Evolutionary conservation across 37 sponge, comb jelly and placozoan species (phyloP).

Genomic region (Bolinopsis microptera): DNA sequence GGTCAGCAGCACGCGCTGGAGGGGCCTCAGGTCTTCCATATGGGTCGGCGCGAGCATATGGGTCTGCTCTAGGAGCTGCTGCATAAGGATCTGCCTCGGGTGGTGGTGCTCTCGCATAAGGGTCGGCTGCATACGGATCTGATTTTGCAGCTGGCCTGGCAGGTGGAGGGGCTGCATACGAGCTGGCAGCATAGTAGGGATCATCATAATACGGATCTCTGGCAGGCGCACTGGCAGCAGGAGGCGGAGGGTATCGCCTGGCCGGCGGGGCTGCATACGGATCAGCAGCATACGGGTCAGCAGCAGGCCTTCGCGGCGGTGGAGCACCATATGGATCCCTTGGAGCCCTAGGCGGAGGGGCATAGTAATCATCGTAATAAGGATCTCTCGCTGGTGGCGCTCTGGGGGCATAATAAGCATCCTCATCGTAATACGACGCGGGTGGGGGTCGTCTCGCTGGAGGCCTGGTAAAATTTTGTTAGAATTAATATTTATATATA

Average conservation of each 20-base stretch:
- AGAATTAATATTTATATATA: background rate
- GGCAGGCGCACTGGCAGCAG: background rate
- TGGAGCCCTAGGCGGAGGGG: background rate
- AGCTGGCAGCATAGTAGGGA: background rate
- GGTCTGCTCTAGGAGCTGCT: background rate
- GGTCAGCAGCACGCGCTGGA: background rate
- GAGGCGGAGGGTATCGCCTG: slow-evolving; percentile 22
- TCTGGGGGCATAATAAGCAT: slow-evolving; percentile 18
- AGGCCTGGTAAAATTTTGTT: background rate
- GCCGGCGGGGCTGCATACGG: slow-evolving; percentile 38
- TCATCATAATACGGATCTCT: slow-evolving; percentile 62
- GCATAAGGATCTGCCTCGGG: slow-evolving; percentile 11
- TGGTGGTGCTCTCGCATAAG: background rate
- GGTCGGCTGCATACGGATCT: slow-evolving; percentile 51
- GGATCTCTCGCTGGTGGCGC: slow-evolving; percentile 4
- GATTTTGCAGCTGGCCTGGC: background rate
- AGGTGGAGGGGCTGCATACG: background rate
- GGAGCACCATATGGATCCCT: background rate
- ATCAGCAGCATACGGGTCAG: slow-evolving; percentile 36
- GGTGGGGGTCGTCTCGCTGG: background rate
- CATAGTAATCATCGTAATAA: slow-evolving; percentile 48
- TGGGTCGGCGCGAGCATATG: background rate
- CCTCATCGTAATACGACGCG: slow-evolving; percentile 41
- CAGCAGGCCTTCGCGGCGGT: background rate
- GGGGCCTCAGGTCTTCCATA: slow-evolving; percentile 17